phyloP scores from a whole-genome alignment of 2,888 invertebrate genomes.

The Lasioglossum leucozonium region DNA sequence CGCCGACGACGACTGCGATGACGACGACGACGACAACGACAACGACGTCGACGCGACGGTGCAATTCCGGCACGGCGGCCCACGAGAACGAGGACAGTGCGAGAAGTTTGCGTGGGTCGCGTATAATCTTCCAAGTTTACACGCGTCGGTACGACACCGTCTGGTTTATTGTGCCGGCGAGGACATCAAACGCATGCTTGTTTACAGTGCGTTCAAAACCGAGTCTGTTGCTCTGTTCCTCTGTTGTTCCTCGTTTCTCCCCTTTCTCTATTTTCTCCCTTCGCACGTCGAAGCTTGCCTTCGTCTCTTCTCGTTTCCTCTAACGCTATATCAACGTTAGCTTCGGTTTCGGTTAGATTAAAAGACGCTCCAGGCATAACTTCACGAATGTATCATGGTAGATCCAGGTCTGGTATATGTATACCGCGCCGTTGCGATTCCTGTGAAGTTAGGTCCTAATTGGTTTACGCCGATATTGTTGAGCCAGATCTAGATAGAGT shows the following conservation, averaged over 20 bases:
- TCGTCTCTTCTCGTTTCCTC: background rate
- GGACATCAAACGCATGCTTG: constrained; percentile 58
- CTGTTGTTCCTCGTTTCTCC: background rate
- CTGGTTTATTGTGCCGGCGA: constrained; percentile 49
- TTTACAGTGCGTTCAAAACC: constrained; percentile 42
- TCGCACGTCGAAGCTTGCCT: background rate
- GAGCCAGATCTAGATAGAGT: no score
- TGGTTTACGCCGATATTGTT: no score
- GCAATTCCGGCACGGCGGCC: background rate
- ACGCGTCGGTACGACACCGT: constrained; percentile 12
- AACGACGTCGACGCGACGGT: background rate
- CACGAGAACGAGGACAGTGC: background rate
- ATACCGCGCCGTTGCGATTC: no score
- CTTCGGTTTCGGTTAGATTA: background rate
- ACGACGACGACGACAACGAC: background rate
- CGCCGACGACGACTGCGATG: background rate
- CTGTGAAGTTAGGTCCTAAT: no score
- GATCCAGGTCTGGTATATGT: no score
- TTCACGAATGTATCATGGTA: background rate
- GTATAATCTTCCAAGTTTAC: constrained; percentile 44
- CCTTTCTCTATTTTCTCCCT: background rate
- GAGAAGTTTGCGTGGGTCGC: constrained; percentile 34
- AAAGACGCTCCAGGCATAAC: background rate
- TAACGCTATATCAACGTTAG: background rate
- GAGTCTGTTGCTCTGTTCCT: background rate